These are phyloP conservation scores for Brachionus plicatilis DNA, from an alignment of 1,140 invertebrate species.

Conservation along the genomic window DNA sequence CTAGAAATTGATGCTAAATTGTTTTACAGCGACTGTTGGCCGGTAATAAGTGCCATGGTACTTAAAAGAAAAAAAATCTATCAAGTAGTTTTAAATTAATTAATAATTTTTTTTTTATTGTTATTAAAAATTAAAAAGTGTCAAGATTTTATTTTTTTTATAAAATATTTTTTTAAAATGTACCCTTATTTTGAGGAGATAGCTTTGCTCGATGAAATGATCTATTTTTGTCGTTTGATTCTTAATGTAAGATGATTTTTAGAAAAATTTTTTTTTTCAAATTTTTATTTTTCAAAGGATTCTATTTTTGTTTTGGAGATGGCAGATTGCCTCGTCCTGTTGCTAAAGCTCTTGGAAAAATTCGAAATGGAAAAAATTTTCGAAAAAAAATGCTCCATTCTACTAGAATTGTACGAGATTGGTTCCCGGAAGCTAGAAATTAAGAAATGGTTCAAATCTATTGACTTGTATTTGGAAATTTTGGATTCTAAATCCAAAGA, in stretches of 20 bases:
- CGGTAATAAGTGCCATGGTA: neutral
- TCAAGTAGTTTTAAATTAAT: neutral
- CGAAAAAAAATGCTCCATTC: neutral
- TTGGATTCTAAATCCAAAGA: neutral
- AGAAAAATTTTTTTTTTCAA: neutral
- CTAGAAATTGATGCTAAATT: neutral
- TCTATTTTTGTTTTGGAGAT: neutral
- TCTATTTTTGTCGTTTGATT: neutral
- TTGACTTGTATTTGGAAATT: neutral
- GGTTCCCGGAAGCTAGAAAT: neutral
- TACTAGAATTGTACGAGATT: neutral
- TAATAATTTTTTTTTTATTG: neutral
- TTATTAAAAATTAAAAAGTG: neutral
- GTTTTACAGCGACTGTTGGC: neutral
- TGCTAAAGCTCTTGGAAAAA: neutral
- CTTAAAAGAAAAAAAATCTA: neutral
- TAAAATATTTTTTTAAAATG: neutral
- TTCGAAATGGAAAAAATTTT: neutral
- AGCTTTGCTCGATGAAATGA: neutral
- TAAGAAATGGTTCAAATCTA: neutral
- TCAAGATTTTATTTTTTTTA: neutral
- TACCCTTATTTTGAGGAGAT: neutral
- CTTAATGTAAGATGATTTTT: neutral
- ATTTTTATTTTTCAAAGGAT: neutral
- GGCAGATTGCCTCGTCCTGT: neutral